A percentile compares a stretch with the other conserved stretches of the same genome.
phyloP scores from a whole-genome alignment of 2,113 vertebrate genomes.

The Pteruthius melanotis region DNA sequence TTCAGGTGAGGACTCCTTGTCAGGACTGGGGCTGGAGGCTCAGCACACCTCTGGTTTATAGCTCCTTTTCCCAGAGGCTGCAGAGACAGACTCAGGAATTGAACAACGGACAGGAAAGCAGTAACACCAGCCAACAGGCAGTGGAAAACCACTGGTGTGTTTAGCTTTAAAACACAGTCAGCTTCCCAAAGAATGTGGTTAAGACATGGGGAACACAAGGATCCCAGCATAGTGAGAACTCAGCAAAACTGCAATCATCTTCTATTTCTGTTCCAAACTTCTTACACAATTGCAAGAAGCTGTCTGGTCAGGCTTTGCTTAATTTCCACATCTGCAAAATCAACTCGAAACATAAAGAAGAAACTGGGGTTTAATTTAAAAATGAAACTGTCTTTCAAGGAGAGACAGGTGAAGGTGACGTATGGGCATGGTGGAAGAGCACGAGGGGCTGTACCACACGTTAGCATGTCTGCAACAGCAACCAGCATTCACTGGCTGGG shows the following conservation, averaged over 20 bases:
- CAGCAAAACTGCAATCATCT: not conserved
- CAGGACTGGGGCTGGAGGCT: not conserved
- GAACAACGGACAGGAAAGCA: not conserved
- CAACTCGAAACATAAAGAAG: not conserved
- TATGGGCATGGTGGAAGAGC: not conserved
- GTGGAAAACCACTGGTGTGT: not conserved
- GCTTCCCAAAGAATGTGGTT: not conserved
- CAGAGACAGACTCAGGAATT: not conserved
- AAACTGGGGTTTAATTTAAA: not conserved
- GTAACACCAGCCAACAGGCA: not conserved
- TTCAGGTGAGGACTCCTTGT: not conserved
- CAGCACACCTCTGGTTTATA: not conserved
- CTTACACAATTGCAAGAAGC: not conserved
- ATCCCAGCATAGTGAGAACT: not conserved
- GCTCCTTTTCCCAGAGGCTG: not conserved
- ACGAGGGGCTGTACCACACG: rapidly evolving
- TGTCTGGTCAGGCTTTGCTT: not conserved
- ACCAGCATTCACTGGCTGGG: not conserved
- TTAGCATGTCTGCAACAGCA: not conserved
- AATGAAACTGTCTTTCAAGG: not conserved
- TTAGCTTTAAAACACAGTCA: not conserved
- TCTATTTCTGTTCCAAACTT: not conserved
- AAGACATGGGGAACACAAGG: not conserved
- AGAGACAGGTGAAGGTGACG: not conserved
- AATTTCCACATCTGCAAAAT: not conserved